Evolutionary conservation across 2,888 invertebrate species (phyloP).

Genomic region (Stenotaenia linearis): DNA sequence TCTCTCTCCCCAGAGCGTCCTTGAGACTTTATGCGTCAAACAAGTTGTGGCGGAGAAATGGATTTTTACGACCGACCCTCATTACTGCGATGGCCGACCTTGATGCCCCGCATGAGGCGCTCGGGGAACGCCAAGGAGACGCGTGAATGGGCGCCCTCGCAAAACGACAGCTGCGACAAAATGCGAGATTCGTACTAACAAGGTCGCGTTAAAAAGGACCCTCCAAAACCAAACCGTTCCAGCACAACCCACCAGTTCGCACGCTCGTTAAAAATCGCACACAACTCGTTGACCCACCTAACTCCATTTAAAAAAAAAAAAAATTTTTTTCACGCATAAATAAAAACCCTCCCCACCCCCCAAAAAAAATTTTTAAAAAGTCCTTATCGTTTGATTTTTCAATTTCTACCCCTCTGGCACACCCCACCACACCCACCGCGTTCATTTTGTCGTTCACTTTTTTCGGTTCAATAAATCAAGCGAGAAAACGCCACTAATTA

Average conservation of each 20-base stretch:
- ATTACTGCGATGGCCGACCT: conserved; percentile 26
- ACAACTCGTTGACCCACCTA: not conserved
- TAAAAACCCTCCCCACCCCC: too few species aligned
- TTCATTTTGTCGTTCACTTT: conserved; percentile 13
- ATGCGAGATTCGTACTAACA: not conserved
- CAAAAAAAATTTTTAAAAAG: too few species aligned
- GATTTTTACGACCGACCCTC: conserved; percentile 20
- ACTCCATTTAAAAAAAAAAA: not conserved
- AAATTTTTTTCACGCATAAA: too few species aligned
- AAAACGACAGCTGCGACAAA: conserved; percentile 17
- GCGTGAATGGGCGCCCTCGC: conserved; percentile 18
- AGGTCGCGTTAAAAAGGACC: not conserved
- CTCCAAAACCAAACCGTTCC: not conserved
- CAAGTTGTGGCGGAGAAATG: conserved; percentile 26
- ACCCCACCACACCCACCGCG: not conserved
- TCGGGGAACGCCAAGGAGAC: conserved; percentile 23
- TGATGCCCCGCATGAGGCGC: conserved; percentile 20
- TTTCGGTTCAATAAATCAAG: conserved; percentile 27
- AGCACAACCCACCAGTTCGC: not conserved
- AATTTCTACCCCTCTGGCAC: not conserved
- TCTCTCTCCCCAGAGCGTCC: conserved; percentile 11
- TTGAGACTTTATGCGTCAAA: conserved; percentile 15
- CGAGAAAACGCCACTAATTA: conserved; percentile 28
- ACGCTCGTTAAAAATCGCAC: not conserved
- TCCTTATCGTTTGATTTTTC: not conserved